phyloP scores from a whole-genome alignment of 2,113 vertebrate species.

The Cricetomys ansorgei region DNA sequence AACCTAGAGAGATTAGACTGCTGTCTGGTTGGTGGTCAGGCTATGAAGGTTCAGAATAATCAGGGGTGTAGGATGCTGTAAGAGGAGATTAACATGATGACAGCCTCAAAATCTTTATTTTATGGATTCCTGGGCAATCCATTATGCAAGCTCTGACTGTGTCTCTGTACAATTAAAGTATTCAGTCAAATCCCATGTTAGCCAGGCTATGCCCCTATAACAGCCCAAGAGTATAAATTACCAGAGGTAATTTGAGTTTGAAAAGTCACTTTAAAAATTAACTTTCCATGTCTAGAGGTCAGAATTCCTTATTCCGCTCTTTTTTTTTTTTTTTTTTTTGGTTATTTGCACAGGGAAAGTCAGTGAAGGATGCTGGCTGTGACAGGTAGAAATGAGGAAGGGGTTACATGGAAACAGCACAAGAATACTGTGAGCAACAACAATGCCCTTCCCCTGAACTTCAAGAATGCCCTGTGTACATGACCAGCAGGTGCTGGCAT shows the following conservation, averaged over 20 bases:
- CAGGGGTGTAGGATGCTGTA: background rate
- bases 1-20: constrained; percentile 16
- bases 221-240: background rate
- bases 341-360: background rate
- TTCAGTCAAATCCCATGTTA: background rate
- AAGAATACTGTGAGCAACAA: no score
- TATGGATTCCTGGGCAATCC: background rate
- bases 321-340: background rate
- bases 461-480: rapidly evolving
- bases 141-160: background rate
- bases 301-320: background rate
- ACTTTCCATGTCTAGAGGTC: background rate
- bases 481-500: rapidly evolving
- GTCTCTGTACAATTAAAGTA: background rate
- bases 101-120: background rate
- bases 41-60: background rate
- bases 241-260: background rate
- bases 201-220: background rate
- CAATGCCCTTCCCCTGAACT: background rate
- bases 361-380: background rate
- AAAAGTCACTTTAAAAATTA: constrained; percentile 12
- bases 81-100: background rate
- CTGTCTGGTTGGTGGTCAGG: background rate
- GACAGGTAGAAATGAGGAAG: background rate
- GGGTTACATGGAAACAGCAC: rapidly evolving